phyloP scores from a whole-genome alignment of 2,797 vertebrate genomes.

The Ctenopoma kingsleyae region DNA sequence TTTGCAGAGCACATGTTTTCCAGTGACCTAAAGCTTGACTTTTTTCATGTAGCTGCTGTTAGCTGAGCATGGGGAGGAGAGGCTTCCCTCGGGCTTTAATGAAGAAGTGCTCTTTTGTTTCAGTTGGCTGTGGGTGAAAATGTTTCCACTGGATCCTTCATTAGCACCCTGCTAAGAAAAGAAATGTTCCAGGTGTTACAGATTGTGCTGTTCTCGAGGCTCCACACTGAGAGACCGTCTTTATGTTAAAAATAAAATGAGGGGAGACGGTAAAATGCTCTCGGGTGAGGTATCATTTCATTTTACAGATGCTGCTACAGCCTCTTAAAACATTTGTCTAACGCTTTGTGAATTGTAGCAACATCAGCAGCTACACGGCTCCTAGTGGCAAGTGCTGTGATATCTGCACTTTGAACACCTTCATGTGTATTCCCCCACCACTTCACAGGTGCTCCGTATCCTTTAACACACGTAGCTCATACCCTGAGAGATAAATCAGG shows the following conservation, averaged over 20 bases:
- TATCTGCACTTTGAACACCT: slow-evolving; percentile 21
- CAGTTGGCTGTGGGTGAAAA: slow-evolving; percentile 3
- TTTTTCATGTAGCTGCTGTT: not conserved
- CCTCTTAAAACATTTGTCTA: slow-evolving; percentile 6
- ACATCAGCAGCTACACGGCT: not conserved
- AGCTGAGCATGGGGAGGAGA: not conserved
- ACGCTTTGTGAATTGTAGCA: not conserved
- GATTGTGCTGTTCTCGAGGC: not conserved
- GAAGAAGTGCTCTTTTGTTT: not conserved
- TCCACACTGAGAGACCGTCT: not conserved
- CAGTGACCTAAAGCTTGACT: not conserved
- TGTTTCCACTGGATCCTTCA: slow-evolving; percentile 2
- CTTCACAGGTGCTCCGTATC: slow-evolving; percentile 12
- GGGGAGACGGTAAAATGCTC: not conserved
- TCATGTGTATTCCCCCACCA: not conserved
- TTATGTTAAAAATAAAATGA: slow-evolving; percentile 5
- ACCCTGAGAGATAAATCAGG: slow-evolving; percentile 36
- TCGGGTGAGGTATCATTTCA: slow-evolving; percentile 8
- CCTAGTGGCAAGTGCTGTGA: slow-evolving; percentile 1
- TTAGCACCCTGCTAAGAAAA: not conserved
- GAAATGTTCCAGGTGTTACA: slow-evolving; percentile 1
- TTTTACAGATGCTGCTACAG: not conserved
- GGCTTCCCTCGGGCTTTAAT: not conserved
- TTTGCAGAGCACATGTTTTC: slow-evolving; percentile 12
- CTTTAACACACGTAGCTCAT: not conserved